Conservation (phyloP, 2,797 vertebrate species). For the Anolis apletophallus region DNA sequence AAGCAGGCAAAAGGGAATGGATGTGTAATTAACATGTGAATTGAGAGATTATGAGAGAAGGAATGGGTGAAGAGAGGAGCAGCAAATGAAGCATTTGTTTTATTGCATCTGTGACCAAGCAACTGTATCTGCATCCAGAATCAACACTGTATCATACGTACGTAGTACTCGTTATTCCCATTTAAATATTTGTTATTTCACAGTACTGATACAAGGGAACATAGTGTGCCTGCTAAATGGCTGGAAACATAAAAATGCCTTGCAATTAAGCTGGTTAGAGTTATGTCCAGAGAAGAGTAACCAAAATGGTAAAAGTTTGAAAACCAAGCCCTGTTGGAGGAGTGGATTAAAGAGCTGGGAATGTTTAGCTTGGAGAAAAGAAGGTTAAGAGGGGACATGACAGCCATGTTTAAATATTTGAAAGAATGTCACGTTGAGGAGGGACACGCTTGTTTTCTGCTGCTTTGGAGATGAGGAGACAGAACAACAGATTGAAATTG, state of each 20-base stretch:
- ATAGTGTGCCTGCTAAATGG: neutral
- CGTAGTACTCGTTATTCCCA: neutral
- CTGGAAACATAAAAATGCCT: neutral
- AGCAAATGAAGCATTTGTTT: neutral
- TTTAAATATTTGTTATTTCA: neutral
- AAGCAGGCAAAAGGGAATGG: neutral
- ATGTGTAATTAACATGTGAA: neutral
- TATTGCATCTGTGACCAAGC: neutral
- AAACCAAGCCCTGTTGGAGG: too few species aligned
- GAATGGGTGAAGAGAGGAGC: neutral
- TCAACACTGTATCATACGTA: neutral
- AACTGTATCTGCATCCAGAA: neutral
- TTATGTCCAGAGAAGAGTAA: neutral
- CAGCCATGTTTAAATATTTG: too few species aligned
- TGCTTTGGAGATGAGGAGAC: too few species aligned
- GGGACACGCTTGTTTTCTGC: too few species aligned
- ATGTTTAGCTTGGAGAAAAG: too few species aligned
- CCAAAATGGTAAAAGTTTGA: too few species aligned
- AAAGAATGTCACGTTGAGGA: too few species aligned
- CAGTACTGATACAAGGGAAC: neutral
- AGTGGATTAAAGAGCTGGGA: too few species aligned
- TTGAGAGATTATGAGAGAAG: neutral
- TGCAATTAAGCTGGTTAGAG: neutral
- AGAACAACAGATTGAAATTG: too few species aligned
- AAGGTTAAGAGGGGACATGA: too few species aligned